Evolutionary conservation across 2,113 vertebrate species (phyloP).

Genomic region (Aegypius monachus): DNA sequence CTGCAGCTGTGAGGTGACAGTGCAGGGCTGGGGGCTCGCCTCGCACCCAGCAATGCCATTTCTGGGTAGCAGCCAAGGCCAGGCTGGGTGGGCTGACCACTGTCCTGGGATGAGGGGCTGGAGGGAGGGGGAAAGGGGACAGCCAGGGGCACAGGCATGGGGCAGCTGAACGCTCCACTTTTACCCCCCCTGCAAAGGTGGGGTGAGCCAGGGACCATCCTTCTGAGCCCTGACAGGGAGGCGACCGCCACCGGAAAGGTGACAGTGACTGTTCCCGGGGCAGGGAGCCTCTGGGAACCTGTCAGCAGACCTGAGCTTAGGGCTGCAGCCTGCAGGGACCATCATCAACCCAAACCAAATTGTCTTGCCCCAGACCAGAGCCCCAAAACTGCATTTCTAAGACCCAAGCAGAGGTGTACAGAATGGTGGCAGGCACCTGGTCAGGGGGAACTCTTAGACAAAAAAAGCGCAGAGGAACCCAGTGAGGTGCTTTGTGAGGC

Average conservation of each 20-base stretch:
- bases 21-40: not conserved
- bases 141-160: too few relatives aligned
- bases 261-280: not conserved
- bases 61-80: not conserved
- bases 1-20: not conserved
- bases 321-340: not conserved
- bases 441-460: too few relatives aligned
- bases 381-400: not conserved
- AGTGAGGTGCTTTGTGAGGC: too few relatives aligned
- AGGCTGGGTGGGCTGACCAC: not conserved
- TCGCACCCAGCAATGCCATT: accelerated
- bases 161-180: not conserved
- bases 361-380: not conserved
- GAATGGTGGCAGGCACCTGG: too few relatives aligned
- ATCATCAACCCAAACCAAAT: too few relatives aligned
- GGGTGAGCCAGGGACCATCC: not conserved
- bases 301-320: not conserved
- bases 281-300: too few relatives aligned
- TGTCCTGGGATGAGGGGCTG: accelerated
- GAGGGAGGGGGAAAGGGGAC: too few relatives aligned
- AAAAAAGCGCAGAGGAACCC: not conserved
- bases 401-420: accelerated
- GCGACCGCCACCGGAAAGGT: not conserved
- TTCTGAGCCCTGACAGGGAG: not conserved
- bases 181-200: accelerated